Conservation (phyloP, 2,797 vertebrate species). For the Distichodus sexfasciatus region DNA sequence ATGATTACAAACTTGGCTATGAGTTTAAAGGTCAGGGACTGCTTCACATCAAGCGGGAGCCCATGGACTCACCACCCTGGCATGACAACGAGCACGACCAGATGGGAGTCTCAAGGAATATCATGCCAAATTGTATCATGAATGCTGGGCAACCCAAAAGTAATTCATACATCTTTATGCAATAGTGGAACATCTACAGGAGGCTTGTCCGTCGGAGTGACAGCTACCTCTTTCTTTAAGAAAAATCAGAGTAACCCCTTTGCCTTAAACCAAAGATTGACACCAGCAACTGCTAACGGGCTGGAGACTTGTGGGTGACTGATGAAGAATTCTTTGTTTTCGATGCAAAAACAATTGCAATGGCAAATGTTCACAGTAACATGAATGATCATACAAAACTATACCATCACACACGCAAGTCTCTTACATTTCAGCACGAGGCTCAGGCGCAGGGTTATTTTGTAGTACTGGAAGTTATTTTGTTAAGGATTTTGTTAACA, state of each 20-base stretch:
- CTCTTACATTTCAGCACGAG: slow-evolving; percentile 9
- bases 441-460: background rate
- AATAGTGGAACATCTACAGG: slow-evolving; percentile 41
- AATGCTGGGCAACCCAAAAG: slow-evolving; percentile 75
- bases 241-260: background rate
- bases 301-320: too few species aligned
- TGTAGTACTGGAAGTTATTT: background rate
- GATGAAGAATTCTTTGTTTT: background rate
- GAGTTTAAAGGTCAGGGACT: slow-evolving; percentile 81
- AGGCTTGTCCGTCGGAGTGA: background rate
- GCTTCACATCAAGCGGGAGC: slow-evolving; percentile 89
- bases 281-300: background rate
- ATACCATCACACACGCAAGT: background rate
- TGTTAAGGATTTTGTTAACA: slow-evolving; percentile 17
- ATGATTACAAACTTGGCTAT: slow-evolving; percentile 71
- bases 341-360: background rate
- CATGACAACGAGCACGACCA: slow-evolving; percentile 68
- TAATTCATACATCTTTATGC: slow-evolving; percentile 75
- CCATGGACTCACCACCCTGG: slow-evolving; percentile 84
- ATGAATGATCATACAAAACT: background rate
- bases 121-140: slow-evolving; percentile 71
- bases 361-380: too few species aligned
- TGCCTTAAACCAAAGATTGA: slow-evolving; percentile 8
- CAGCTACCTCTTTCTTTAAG: background rate
- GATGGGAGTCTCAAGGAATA: slow-evolving; percentile 68